phyloP scores from a whole-genome alignment of 2,888 invertebrate species.

The Thysanoteuthis rhombus region DNA sequence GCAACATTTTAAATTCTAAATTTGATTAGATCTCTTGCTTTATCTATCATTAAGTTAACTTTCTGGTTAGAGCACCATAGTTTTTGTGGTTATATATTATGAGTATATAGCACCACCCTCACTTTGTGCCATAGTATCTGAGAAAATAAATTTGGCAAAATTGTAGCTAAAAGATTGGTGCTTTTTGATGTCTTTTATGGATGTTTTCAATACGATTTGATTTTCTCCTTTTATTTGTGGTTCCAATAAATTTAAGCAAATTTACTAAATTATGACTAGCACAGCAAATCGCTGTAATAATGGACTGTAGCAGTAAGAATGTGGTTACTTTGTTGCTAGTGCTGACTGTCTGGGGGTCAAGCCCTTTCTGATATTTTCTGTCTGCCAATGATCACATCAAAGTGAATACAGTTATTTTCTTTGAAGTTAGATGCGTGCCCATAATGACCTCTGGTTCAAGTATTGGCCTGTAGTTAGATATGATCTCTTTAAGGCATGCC shows the following conservation, averaged over 20 bases:
- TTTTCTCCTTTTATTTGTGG: not conserved
- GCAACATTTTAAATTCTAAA: not conserved
- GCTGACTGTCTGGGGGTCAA: constrained; percentile 12
- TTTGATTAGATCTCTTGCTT: not conserved
- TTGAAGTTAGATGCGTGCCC: not conserved
- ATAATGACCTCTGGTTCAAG: not conserved
- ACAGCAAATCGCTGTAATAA: not conserved
- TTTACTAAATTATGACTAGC: not conserved
- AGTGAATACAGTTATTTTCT: not conserved
- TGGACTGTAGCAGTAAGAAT: not conserved
- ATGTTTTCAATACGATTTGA: not conserved
- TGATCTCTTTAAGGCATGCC: not conserved
- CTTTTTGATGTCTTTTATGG: not conserved
- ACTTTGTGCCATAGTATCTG: not conserved
- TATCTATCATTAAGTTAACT: not conserved
- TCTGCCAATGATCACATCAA: not conserved
- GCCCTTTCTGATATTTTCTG: not conserved
- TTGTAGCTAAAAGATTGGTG: not conserved
- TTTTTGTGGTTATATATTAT: not conserved
- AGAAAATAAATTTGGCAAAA: not conserved
- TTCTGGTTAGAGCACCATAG: not conserved
- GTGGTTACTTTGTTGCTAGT: not conserved
- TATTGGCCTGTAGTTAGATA: not conserved
- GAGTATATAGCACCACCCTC: not conserved
- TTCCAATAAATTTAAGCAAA: not conserved